Evolutionary conservation across 2,797 vertebrate genomes (phyloP), one percentile per base, ranked within the genome.

Genomic region (Arctocebus calabarensis): DNA sequence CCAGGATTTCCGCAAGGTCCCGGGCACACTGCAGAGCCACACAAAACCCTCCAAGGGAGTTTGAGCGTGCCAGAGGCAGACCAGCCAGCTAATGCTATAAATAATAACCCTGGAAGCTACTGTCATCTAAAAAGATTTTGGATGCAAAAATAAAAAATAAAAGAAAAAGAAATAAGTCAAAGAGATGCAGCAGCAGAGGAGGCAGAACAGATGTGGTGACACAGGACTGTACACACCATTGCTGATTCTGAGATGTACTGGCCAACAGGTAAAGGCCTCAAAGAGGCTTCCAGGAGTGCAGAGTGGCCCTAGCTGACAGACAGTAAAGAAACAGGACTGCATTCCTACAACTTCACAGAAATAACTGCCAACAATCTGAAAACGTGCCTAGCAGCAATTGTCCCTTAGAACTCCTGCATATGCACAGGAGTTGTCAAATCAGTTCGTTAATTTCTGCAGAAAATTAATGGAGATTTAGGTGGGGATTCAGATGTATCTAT

Each of bases 151-250:
- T 48, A 48, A 48, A 48, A 48, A 14, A 48, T 48, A 48, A 14
- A 48, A 48, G 48, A 48, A 14, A 11, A 48, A 48, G 48, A 48
- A 48, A 48, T 57, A 3, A 45, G 7, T 29, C 66, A 64, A 61
- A 82, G 19, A 48, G 14, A 7, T 7, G 1, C 1, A 66, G 37
- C 17, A 11, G 27, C 16, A 64, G 40, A 66, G 4, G 4, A 17
- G 0, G 32, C 29, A 61, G 61, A 85, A 62, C 13, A 55, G 13
- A 25, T 29, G 43, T 17, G 59, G 1, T 25, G 1, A 5, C 16
- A 11, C 29, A 2, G 16, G 27, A 43, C 5, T 37, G 14, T 37
- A 0, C 3, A 59, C 0, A 25, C 1, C 40, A 55, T 8, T n/a
- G 19, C 1, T 74, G 12, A 43, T 29, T 81, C 37, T 62, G 13